Evolutionary conservation across 2,113 vertebrate species (phyloP).

Genomic region (Sylvilagus bachmani): DNA sequence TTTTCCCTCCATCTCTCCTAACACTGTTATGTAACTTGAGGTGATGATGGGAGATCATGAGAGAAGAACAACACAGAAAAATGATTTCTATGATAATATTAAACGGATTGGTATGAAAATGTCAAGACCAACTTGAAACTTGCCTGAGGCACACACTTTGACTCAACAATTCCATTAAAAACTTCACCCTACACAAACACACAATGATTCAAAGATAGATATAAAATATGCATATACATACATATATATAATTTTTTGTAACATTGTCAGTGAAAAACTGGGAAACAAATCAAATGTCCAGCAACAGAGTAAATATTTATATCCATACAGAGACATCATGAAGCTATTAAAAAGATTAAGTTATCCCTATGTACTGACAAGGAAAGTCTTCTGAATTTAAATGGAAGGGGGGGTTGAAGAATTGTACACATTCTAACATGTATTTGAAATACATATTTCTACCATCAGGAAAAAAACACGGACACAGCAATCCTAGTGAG

Average conservation of each 20-base stretch:
- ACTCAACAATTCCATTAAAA: slow-evolving; percentile 50
- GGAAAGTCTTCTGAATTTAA: slow-evolving; percentile 31
- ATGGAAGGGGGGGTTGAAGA: background rate
- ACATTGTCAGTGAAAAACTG: slow-evolving; percentile 44
- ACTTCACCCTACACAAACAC: slow-evolving; percentile 58
- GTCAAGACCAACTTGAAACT: slow-evolving; percentile 34
- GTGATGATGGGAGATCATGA: slow-evolving; percentile 36
- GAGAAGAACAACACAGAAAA: slow-evolving; percentile 52
- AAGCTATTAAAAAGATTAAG: slow-evolving; percentile 57
- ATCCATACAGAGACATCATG: slow-evolving; percentile 56
- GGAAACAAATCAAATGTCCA: slow-evolving; percentile 47
- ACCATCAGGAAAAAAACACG: slow-evolving; percentile 47
- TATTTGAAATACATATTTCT: background rate
- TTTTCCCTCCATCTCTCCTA: slow-evolving; percentile 25
- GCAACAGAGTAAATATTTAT: slow-evolving; percentile 56
- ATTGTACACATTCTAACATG: background rate
- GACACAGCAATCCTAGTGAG: background rate
- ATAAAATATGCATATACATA: background rate
- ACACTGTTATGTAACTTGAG: slow-evolving; percentile 13
- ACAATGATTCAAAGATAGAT: slow-evolving; percentile 2
- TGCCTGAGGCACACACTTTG: slow-evolving; percentile 4
- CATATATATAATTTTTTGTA: background rate
- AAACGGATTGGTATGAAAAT: slow-evolving; percentile 49
- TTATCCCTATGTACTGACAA: slow-evolving; percentile 35
- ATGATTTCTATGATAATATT: slow-evolving; percentile 47